Evolutionary conservation across 2,113 vertebrate genomes (phyloP).

Genomic region (Myotis lucifugus): DNA sequence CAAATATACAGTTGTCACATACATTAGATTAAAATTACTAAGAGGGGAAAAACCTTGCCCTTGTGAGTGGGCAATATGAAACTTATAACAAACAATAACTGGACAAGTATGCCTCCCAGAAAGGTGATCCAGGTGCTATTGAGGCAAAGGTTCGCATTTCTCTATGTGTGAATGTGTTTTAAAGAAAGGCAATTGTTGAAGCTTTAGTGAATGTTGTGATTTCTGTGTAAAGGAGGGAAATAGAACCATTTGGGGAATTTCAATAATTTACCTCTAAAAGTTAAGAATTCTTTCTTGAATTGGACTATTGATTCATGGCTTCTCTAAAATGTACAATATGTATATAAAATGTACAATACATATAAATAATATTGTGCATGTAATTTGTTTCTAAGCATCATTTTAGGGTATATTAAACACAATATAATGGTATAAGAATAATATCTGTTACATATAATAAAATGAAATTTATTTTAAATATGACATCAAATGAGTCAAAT

Average conservation of each 20-base stretch:
- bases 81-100: background rate
- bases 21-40: background rate
- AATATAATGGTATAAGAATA: background rate
- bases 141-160: background rate
- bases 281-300: background rate
- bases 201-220: background rate
- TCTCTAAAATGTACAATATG: background rate
- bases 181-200: background rate
- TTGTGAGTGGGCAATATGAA: background rate
- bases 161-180: background rate
- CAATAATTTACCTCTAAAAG: background rate
- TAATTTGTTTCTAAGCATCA: background rate
- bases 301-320: background rate
- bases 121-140: background rate
- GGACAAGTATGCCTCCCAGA: background rate
- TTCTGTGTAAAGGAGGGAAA: background rate
- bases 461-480: background rate
- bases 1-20: background rate
- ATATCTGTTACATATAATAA: background rate
- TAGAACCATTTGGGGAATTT: background rate
- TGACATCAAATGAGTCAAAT: background rate
- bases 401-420: background rate
- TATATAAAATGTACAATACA: too few species aligned
- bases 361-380: background rate
- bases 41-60: background rate